A percentile compares a stretch with the other conserved stretches of the same genome.
Evolutionary conservation across 2,888 invertebrate species (phyloP).

Genomic region (Gasteruption jaculator): DNA sequence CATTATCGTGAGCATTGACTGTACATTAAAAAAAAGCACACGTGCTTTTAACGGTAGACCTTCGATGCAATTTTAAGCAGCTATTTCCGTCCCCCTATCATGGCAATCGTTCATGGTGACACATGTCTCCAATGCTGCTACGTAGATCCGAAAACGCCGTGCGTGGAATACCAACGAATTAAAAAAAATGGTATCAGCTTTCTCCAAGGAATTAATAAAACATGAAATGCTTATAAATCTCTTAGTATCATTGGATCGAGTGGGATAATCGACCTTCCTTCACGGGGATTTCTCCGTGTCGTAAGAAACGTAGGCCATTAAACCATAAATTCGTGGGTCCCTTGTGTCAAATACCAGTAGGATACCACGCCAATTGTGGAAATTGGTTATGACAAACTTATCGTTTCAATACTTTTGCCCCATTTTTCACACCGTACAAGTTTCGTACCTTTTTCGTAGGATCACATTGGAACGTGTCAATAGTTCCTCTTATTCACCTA

Average conservation of each 20-base stretch:
- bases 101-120: constrained; percentile 43
- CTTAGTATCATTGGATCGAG: too few relatives aligned
- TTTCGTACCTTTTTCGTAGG: too few relatives aligned
- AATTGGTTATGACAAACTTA: constrained; percentile 52
- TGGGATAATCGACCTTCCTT: too few relatives aligned
- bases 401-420: too few relatives aligned
- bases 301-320: too few relatives aligned
- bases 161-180: constrained; percentile 46
- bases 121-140: constrained; percentile 47
- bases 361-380: constrained; percentile 46
- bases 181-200: too few relatives aligned
- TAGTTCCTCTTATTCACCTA: too few relatives aligned
- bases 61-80: constrained; percentile 51
- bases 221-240: too few relatives aligned
- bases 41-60: constrained; percentile 46
- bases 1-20: constrained; percentile 47
- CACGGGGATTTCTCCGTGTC: too few relatives aligned
- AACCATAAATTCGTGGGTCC: constrained; percentile 48
- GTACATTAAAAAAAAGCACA: constrained; percentile 50
- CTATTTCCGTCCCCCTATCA: constrained; percentile 37
- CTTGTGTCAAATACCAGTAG: constrained; percentile 44
- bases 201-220: too few relatives aligned
- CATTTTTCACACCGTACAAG: too few relatives aligned
- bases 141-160: constrained; percentile 31
- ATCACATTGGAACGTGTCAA: too few relatives aligned